Conservation (phyloP, 1,140 invertebrate species). For the Musca domestica region DNA sequence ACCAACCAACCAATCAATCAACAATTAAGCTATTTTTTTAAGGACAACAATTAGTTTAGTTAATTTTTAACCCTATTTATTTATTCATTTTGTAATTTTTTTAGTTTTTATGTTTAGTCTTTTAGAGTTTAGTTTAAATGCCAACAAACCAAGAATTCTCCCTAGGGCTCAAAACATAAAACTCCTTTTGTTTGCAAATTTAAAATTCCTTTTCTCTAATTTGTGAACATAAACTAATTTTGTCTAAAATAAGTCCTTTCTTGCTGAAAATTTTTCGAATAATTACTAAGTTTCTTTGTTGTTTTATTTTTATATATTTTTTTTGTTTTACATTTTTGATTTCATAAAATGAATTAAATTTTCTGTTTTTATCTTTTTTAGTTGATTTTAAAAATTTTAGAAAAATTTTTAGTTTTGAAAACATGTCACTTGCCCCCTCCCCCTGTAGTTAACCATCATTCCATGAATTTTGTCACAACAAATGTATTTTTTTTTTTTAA, state of each 20-base stretch:
- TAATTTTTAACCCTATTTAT: constrained; percentile 33
- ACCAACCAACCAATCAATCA: constrained; percentile 35
- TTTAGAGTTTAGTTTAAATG: constrained; percentile 25
- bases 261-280: constrained; percentile 4
- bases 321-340: constrained; percentile 29
- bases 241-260: not conserved
- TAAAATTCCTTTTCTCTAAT: constrained; percentile 25
- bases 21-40: constrained; percentile 31
- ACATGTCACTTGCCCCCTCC: no score
- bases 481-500: constrained; percentile 1
- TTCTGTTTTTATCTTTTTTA: not conserved
- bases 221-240: not conserved
- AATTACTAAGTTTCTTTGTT: constrained; percentile 30
- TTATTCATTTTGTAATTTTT: constrained; percentile 13
- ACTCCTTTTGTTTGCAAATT: constrained; percentile 27
- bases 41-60: constrained; percentile 36
- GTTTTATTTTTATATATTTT: constrained; percentile 34
- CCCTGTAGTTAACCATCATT: no score
- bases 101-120: constrained; percentile 15
- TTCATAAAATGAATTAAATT: constrained; percentile 52
- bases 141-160: constrained; percentile 50
- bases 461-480: not conserved
- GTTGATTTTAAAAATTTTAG: constrained; percentile 15
- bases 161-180: constrained; percentile 44
- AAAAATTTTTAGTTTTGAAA: not conserved